Conservation (phyloP, 1,140 invertebrate species). For the Lasaia peninsularis region DNA sequence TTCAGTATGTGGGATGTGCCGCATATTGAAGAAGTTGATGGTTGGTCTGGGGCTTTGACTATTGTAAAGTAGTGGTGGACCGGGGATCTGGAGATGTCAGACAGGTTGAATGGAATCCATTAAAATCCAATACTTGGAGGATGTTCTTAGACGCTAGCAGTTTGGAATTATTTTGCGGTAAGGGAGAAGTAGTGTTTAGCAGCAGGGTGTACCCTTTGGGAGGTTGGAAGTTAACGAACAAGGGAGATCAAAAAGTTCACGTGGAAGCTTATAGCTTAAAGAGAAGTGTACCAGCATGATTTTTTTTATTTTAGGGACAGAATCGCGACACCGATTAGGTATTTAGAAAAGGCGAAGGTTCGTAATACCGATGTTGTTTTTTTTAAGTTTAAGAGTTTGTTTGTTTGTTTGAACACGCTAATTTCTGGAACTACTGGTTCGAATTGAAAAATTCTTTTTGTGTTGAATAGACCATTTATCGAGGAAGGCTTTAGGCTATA, state of each 20-base stretch:
- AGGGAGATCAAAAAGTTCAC: slow-evolving; percentile 39
- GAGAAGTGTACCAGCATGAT: slow-evolving; percentile 47
- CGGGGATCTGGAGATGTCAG: slow-evolving; percentile 46
- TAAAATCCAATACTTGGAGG: slow-evolving; percentile 37
- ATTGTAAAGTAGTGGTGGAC: slow-evolving; percentile 54
- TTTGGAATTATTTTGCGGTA: slow-evolving; percentile 64
- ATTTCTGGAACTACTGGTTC: too few species aligned
- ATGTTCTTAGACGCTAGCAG: slow-evolving; percentile 62
- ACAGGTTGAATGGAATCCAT: slow-evolving; percentile 56
- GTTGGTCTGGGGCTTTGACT: slow-evolving; percentile 66
- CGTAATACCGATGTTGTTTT: too few species aligned
- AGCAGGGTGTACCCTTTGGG: slow-evolving; percentile 53
- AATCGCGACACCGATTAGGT: too few species aligned
- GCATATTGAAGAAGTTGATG: slow-evolving; percentile 54
- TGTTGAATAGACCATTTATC: too few species aligned
- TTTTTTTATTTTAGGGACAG: too few species aligned
- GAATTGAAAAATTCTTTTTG: too few species aligned
- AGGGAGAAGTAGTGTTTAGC: slow-evolving; percentile 67
- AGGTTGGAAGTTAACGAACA: slow-evolving; percentile 48
- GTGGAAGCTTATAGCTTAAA: slow-evolving; percentile 44
- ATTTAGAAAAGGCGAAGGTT: too few species aligned
- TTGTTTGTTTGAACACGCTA: too few species aligned
- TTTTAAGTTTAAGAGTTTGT: too few species aligned
- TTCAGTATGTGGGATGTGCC: slow-evolving; percentile 67
- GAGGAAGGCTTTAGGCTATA: too few species aligned